Conservation (phyloP, 37 sponge, comb jelly and placozoan genomes). For the Dysidea cf. avara region DNA sequence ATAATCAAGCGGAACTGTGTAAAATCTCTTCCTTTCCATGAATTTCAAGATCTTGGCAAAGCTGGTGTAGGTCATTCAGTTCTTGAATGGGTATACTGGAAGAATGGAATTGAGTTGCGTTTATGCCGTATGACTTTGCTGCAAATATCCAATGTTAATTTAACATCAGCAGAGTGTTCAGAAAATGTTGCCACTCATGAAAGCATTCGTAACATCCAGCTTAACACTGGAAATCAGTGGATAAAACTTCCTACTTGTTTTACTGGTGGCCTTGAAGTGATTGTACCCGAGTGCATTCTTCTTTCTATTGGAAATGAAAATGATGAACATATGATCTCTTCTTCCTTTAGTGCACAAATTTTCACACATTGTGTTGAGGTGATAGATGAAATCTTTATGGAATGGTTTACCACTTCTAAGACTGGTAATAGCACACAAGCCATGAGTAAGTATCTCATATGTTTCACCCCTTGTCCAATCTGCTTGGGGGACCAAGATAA, state of each 20-base stretch:
- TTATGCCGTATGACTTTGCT: slow-evolving; percentile 42
- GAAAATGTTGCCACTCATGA: no score
- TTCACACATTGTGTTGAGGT: background rate
- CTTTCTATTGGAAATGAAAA: background rate
- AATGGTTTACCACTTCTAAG: no score
- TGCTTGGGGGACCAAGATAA: slow-evolving; percentile 51
- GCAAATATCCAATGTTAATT: no score
- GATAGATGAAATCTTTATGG: background rate
- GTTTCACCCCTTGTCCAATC: slow-evolving; percentile 58
- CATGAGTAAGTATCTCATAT: no score
- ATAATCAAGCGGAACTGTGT: no score
- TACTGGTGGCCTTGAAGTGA: slow-evolving; percentile 46
- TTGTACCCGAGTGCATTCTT: slow-evolving; percentile 32
- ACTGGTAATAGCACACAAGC: no score
- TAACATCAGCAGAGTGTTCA: no score
- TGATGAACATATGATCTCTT: no score
- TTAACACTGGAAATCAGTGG: slow-evolving; percentile 5
- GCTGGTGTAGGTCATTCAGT: no score
- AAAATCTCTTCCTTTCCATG: no score
- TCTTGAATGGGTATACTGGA: slow-evolving; percentile 78
- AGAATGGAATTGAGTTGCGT: slow-evolving; percentile 67
- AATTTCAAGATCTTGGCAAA: no score
- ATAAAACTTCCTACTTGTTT: slow-evolving; percentile 13
- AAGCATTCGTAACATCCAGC: no score
- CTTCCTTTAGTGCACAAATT: background rate